Conservation (phyloP, 2,888 invertebrate genomes). For the Pollenia amentaria region DNA sequence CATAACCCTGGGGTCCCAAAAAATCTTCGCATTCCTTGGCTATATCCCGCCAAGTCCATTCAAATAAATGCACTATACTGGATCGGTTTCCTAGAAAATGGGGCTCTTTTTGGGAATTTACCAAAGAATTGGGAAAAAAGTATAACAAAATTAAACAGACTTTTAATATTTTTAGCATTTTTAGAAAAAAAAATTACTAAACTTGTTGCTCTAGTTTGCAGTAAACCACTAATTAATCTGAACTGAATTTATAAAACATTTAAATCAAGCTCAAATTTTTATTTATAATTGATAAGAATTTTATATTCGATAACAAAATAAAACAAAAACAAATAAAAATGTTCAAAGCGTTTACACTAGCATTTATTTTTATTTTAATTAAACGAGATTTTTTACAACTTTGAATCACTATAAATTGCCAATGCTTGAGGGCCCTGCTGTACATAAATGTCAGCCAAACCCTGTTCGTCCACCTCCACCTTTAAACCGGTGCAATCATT, state of each 20-base stretch:
- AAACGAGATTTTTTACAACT: slow-evolving; percentile 24
- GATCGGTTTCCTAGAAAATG: slow-evolving; percentile 85
- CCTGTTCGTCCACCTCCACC: slow-evolving; percentile 71
- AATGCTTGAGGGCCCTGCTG: slow-evolving; percentile 87
- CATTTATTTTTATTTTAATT: neutral
- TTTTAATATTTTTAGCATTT: slow-evolving; percentile 5
- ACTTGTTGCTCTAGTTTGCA: neutral
- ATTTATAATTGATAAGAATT: slow-evolving; percentile 36
- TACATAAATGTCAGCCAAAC: slow-evolving; percentile 71
- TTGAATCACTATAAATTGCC: slow-evolving; percentile 87
- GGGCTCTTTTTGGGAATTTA: slow-evolving; percentile 67
- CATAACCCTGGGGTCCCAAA: slow-evolving; percentile 90
- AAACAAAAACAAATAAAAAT: slow-evolving; percentile 23
- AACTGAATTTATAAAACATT: neutral
- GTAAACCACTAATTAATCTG: slow-evolving; percentile 26
- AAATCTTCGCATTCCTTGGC: slow-evolving; percentile 92
- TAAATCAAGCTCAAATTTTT: neutral
- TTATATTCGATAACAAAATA: neutral
- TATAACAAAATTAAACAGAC: slow-evolving; percentile 7
- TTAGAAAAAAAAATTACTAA: neutral
- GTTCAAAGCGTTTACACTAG: neutral
- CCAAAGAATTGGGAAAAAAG: neutral
- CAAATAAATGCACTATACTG: slow-evolving; percentile 90
- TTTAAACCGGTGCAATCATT: slow-evolving; percentile 72
- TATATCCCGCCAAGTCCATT: slow-evolving; percentile 92